phyloP scores from a whole-genome alignment of 2,888 invertebrate species.

The Notocelia uddmanniana region DNA sequence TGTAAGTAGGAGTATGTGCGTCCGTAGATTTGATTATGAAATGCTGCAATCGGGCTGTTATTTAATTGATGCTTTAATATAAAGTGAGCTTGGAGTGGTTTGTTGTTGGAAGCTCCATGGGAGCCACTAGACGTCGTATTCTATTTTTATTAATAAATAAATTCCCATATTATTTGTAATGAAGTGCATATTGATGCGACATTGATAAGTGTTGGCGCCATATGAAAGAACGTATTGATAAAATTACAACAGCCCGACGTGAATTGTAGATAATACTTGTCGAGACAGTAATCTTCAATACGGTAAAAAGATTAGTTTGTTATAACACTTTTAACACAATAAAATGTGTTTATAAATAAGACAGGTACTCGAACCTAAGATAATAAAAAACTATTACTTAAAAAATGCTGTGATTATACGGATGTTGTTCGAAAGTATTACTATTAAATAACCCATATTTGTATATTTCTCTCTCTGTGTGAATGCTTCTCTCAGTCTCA shows the following conservation, averaged over 20 bases:
- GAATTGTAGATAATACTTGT: slow-evolving; percentile 45
- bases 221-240: slow-evolving; percentile 55
- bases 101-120: slow-evolving; percentile 53
- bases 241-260: slow-evolving; percentile 47
- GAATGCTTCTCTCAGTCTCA: too few relatives aligned
- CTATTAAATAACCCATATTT: too few relatives aligned
- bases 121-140: slow-evolving; percentile 34
- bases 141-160: slow-evolving; percentile 32
- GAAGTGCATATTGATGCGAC: slow-evolving; percentile 34
- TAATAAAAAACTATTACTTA: too few relatives aligned
- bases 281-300: slow-evolving; percentile 32
- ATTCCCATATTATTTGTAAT: slow-evolving; percentile 32
- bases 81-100: slow-evolving; percentile 59
- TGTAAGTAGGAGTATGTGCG: slow-evolving; percentile 42
- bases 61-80: slow-evolving; percentile 57
- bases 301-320: neutral
- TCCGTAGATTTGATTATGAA: slow-evolving; percentile 58
- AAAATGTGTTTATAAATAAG: neutral
- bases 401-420: too few relatives aligned
- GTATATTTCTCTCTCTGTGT: too few relatives aligned
- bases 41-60: slow-evolving; percentile 57
- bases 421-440: too few relatives aligned
- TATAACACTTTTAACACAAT: neutral
- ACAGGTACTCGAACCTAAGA: neutral
- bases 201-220: slow-evolving; percentile 59